Conservation (phyloP, 2,113 vertebrate genomes). For the Pithys albifrons region DNA sequence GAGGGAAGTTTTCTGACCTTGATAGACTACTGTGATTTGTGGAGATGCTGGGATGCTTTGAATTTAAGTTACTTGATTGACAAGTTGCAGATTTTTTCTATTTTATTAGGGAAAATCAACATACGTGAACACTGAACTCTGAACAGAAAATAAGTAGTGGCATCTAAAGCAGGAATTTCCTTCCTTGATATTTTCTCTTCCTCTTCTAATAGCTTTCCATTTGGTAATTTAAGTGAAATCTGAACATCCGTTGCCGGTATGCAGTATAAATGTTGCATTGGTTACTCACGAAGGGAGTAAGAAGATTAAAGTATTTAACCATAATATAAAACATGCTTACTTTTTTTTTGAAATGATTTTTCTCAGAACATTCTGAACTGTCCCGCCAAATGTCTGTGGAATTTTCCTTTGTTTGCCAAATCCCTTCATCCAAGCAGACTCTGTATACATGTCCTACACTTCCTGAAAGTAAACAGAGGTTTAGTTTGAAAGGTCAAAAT, state of each 20-base stretch:
- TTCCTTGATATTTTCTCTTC: background rate
- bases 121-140: background rate
- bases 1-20: background rate
- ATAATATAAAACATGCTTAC: constrained; percentile 73
- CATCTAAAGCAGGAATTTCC: background rate
- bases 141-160: background rate
- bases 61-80: background rate
- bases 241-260: background rate
- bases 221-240: background rate
- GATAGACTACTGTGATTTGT: background rate
- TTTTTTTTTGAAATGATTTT: constrained; percentile 75
- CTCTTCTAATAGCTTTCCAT: background rate
- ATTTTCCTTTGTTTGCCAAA: constrained; percentile 84
- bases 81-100: background rate
- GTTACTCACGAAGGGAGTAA: constrained; percentile 16
- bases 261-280: background rate
- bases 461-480: constrained; percentile 81
- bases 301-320: constrained; percentile 16
- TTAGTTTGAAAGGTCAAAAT: constrained; percentile 65
- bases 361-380: constrained; percentile 82
- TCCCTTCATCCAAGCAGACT: constrained; percentile 83
- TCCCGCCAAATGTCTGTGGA: constrained; percentile 86
- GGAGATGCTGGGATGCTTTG: background rate
- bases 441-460: constrained; percentile 80
- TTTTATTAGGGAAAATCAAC: background rate